Evolutionary conservation across 2,113 vertebrate species (phyloP), one percentile per base, ranked within the genome.

Genomic region (Cinclus mexicanus): DNA sequence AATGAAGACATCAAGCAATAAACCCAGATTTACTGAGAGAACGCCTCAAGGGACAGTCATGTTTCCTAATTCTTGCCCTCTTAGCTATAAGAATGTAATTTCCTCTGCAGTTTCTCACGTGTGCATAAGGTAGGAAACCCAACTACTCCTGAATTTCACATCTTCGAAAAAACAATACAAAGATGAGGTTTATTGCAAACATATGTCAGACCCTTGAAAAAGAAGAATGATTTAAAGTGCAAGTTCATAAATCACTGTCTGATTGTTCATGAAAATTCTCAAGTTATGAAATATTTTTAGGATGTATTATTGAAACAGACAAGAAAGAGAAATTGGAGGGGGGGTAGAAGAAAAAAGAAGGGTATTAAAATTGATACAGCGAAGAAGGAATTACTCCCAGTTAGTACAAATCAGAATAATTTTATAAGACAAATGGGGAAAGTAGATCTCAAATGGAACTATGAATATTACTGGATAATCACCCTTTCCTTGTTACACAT

Each of bases 11-110:
- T 47, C 24, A 47, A 83, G 26, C 29, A 87, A 50, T 28, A 75
- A 94, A 71, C 7, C 41, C 44, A 79, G 74, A 64, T 78, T 82
- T 56, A 90, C 31, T 31, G 53, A 87, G 8, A 29, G 9, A 44
- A 41, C 0, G 0, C 21, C 46, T 60, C 5, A 2, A 82, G 47
- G 44, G 33, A 81, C 26, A 82, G n/a, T 24, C 21, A 9, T 12
- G 11, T 50, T 29, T 89, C 24, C 26, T 75, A 35, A n/a, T 60
- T 87, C 47, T 63, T 85, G 17, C 42, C 35, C 41, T 72, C 22
- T 65, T 56, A 61, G 49, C n/a, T 44, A 2, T 9, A 85, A 22
- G 21, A 79, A 79, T 41, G 22, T 42, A 29, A 75, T 60, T 80
- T 56, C 17, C 35, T 67, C 41, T 81, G 68, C 44, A 85, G 28